Conservation (phyloP, 1,140 invertebrate species). For the Microplitis demolitor region DNA sequence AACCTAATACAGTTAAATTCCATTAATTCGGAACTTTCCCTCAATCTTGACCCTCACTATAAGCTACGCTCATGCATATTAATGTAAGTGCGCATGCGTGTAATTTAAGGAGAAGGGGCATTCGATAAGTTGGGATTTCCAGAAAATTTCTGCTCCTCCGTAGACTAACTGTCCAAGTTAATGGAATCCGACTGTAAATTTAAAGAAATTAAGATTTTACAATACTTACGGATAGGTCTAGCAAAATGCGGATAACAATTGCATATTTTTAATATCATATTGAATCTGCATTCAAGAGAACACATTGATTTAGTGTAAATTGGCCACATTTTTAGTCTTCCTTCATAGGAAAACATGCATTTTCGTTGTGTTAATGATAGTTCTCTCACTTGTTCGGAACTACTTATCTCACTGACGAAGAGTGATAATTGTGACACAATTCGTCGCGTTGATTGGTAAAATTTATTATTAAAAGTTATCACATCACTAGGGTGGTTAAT, state of each 20-base stretch:
- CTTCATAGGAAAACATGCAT: slow-evolving; percentile 31
- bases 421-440: neutral
- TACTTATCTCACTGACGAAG: slow-evolving; percentile 13
- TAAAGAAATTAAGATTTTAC: neutral
- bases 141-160: no score
- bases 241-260: slow-evolving; percentile 40
- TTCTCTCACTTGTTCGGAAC: neutral
- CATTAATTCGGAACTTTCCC: no score
- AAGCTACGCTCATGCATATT: no score
- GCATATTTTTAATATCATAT: slow-evolving; percentile 29
- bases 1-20: no score
- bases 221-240: slow-evolving; percentile 29
- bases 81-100: no score
- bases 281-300: slow-evolving; percentile 33
- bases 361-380: slow-evolving; percentile 28
- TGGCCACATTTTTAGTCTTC: slow-evolving; percentile 32
- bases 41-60: no score
- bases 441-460: neutral
- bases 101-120: no score
- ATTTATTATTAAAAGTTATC: neutral
- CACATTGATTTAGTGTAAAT: slow-evolving; percentile 37
- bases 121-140: no score
- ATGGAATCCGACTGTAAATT: no score
- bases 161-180: no score
- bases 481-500: neutral